Base-by-base conservation (phyloP, 2,797 vertebrate species). In the Takifugu ocellatus region DNA sequence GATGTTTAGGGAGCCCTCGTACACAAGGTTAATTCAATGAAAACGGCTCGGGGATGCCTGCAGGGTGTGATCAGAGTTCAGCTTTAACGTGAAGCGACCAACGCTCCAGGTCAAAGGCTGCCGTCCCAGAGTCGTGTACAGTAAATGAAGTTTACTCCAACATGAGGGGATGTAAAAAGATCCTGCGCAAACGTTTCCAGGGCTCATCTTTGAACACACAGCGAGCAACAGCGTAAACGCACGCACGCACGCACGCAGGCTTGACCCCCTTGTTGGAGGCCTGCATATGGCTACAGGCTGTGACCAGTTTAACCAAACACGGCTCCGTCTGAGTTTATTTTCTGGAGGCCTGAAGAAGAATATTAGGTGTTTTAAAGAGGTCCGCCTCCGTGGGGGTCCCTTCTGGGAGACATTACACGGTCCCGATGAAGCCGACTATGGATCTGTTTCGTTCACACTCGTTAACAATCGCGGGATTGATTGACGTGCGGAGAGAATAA, bases 1-100 rank as follows among this genome's bases (percentile, higher is more conserved):
- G 68, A 74, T 76, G 77, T 81, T 78, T 63, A 57, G 63, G 59
- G 12, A 54, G 53, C 50, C 31, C 2, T 21, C 51, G 44, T 55
- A 43, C 61, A 61, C 25, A 44, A 56, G 66, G 71, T 82, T 79
- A 75, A 85, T 69, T 68, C 68, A 73, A 74, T 77, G 66, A 77
- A 70, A 62, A 48, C 53, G 21, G 70, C 56, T 74, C 67, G 56
- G 52, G 26, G n/a, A 25, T 66, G 70, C 65, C 67, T 66, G 26
- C 1, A 16, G 73, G 68, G 51, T 21, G 33, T n/a, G 67, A 67
- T 47, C 45, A 0, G 44, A 46, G 57, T 54, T 68, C 61, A 54
- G 57, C 53, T 56, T 60, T 27, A 53, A 56, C 51, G n/a, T 54
- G 6, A 3, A 29, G 33, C 5, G 1, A 24, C 3, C 8, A 66